phyloP scores from a whole-genome alignment of 2,113 vertebrate genomes.

The Burhinus oedicnemus region DNA sequence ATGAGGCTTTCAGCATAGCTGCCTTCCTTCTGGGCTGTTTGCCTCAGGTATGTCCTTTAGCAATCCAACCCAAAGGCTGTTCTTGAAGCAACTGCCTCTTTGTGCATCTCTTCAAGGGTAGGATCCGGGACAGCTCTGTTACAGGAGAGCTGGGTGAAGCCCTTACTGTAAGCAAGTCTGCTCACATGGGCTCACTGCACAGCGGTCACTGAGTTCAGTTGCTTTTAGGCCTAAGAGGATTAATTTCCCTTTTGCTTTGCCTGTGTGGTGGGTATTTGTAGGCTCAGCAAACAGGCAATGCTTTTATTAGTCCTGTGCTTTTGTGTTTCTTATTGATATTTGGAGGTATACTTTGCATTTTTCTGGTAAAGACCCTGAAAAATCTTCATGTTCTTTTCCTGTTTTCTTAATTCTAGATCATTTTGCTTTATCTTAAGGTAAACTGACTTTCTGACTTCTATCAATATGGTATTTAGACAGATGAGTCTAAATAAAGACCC shows the following conservation, averaged over 20 bases:
- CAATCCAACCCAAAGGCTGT: not conserved
- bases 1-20: not conserved
- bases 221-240: not conserved
- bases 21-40: not conserved
- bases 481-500: not conserved
- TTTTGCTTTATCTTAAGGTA: not conserved
- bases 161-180: not conserved
- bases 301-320: not conserved
- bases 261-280: not conserved
- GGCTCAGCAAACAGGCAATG: not conserved
- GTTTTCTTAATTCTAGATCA: not conserved
- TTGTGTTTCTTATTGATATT: not conserved
- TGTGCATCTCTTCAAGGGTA: not conserved
- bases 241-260: not conserved
- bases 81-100: not conserved
- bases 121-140: accelerated
- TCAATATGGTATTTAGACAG: not conserved
- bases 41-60: not conserved
- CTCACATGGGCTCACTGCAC: not conserved
- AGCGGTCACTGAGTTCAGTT: not conserved
- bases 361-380: not conserved
- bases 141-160: not conserved
- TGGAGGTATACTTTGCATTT: not conserved
- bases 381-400: not conserved
- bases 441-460: not conserved